These are phyloP conservation scores for Loriculus beryllinus DNA, from an alignment of 2,797 vertebrate species.

Conservation along the genomic window DNA sequence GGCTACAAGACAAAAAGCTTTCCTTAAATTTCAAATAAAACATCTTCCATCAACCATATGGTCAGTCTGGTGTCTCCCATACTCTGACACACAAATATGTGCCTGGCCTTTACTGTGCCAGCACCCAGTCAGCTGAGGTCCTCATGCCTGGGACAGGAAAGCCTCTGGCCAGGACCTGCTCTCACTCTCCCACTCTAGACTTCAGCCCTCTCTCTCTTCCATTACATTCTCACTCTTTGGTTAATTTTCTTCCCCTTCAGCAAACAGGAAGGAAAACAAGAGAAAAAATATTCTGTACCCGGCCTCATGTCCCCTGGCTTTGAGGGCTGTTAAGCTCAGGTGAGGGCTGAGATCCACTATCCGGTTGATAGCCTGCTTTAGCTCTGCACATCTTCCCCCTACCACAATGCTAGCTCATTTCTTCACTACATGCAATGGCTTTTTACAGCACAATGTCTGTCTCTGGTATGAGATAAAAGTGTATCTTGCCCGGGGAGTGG, in stretches of 20 bases:
- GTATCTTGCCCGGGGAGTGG: accelerated
- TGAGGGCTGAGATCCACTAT: neutral
- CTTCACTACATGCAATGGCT: neutral
- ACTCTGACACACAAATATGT: too few relatives aligned
- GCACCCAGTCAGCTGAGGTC: accelerated
- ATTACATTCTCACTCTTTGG: neutral
- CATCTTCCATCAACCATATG: neutral
- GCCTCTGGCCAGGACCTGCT: neutral
- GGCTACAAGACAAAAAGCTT: neutral
- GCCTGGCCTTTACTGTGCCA: neutral
- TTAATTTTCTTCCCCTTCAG: neutral
- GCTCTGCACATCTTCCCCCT: neutral
- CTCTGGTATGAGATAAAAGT: neutral
- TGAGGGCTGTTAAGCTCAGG: neutral
- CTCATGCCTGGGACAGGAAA: neutral
- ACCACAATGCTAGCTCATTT: accelerated
- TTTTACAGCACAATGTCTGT: neutral
- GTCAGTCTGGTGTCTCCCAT: neutral
- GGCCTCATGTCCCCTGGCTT: neutral
- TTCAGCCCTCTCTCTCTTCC: neutral
- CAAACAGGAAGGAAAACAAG: neutral
- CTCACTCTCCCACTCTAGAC: neutral
- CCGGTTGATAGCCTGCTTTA: neutral
- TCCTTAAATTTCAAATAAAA: neutral
- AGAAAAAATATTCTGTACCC: neutral